phyloP scores from a whole-genome alignment of 2,888 invertebrate genomes.

The Salticus scenicus region DNA sequence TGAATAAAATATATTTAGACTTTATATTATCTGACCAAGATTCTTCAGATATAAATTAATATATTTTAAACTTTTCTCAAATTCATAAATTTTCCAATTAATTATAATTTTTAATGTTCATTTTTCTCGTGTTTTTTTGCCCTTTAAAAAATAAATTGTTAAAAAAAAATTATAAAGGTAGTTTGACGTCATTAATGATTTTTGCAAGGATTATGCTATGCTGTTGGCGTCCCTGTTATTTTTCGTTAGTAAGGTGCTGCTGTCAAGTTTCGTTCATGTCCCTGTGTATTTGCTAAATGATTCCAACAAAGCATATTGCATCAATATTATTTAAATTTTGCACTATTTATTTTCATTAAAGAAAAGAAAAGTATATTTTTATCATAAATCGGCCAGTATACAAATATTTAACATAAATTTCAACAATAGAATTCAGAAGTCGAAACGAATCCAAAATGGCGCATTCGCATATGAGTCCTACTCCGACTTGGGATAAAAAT shows the following conservation, averaged over 20 bases:
- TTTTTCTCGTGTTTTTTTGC: no score
- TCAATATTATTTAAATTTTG: conserved; percentile 54
- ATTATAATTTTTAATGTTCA: no score
- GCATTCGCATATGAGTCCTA: conserved; percentile 70
- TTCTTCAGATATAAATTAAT: no score
- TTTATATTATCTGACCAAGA: no score
- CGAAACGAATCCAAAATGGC: conserved; percentile 68
- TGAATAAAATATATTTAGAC: no score
- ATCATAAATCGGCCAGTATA: no score
- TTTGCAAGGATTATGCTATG: background rate
- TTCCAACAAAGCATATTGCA: conserved; percentile 66
- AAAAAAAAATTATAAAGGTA: no score
- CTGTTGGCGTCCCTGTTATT: conserved; percentile 21
- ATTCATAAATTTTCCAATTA: no score
- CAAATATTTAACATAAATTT: background rate
- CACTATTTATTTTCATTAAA: background rate
- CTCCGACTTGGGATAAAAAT: conserved; percentile 69
- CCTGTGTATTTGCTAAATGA: conserved; percentile 69
- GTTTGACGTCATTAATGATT: background rate
- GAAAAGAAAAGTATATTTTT: background rate
- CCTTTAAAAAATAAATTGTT: no score
- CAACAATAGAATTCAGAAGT: conserved; percentile 4
- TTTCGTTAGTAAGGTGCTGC: conserved; percentile 45
- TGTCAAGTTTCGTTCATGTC: conserved; percentile 56
- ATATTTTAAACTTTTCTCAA: no score